A percentile compares a stretch with the other conserved stretches of the same genome.
Conservation (phyloP, 2,888 invertebrate species). For the Anoplius nigerrimus region DNA sequence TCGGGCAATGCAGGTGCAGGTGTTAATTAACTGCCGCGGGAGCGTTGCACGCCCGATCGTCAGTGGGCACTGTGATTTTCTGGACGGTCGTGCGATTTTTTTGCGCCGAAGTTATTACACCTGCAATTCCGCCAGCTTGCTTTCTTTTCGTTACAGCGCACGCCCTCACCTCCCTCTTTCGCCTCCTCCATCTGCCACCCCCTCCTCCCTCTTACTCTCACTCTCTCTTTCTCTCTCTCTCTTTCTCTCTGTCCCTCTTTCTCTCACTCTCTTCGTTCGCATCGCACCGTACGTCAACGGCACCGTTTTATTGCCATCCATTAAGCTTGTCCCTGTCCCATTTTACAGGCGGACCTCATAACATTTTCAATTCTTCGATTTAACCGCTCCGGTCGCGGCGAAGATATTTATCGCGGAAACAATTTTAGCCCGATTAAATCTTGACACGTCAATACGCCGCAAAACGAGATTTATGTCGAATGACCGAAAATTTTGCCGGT, state of each 20-base stretch:
- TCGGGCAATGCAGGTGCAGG: conserved; percentile 40
- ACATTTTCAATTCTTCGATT: no score
- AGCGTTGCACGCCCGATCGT: conserved; percentile 67
- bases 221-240: not conserved
- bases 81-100: conserved; percentile 36
- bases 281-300: no score
- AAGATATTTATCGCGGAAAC: no score
- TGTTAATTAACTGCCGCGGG: conserved; percentile 72
- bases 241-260: not conserved
- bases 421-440: no score
- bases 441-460: no score
- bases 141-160: conserved; percentile 16
- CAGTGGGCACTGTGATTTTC: conserved; percentile 58
- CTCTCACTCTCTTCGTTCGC: not conserved
- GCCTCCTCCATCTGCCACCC: no score
- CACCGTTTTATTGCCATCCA: no score
- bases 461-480: conserved; percentile 6
- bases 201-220: no score
- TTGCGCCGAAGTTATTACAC: conserved; percentile 34
- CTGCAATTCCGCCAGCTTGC: conserved; percentile 12
- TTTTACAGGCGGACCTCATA: no score
- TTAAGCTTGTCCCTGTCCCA: no score
- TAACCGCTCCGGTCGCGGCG: no score
- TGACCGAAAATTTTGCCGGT: conserved; percentile 59
- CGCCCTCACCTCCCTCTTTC: conserved; percentile 27